These are phyloP conservation scores for Marisa cornuarietis DNA, from an alignment of 1,140 invertebrate genomes.

Conservation along the genomic window DNA sequence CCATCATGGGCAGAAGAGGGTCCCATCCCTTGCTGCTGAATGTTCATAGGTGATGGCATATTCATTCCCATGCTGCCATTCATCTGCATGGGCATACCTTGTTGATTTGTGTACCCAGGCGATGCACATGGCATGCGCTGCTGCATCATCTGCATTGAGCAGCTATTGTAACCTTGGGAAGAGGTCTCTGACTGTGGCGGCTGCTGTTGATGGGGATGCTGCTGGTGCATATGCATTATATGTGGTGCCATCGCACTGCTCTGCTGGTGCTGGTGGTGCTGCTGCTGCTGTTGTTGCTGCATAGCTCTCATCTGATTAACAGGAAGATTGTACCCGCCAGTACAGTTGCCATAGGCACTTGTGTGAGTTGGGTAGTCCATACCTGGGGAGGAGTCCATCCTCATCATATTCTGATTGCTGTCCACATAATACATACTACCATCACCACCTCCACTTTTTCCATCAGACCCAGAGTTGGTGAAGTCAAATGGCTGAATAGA, in stretches of 20 bases:
- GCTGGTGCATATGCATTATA: constrained; percentile 22
- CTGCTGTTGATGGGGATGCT: constrained; percentile 20
- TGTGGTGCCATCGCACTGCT: constrained; percentile 29
- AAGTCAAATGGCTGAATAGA: constrained; percentile 46
- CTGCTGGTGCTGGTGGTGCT: constrained; percentile 20
- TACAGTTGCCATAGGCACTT: background rate
- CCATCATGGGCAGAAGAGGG: background rate
- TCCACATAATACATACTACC: constrained; percentile 48
- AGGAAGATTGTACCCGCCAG: constrained; percentile 15
- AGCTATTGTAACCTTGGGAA: constrained; percentile 20
- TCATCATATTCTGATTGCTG: constrained; percentile 55
- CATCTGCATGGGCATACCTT: constrained; percentile 3
- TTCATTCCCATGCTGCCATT: constrained; percentile 14
- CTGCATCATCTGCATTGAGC: constrained; percentile 21
- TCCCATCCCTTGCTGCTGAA: constrained; percentile 10
- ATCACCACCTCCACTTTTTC: constrained; percentile 27
- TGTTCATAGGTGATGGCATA: background rate
- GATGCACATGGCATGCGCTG: constrained; percentile 14
- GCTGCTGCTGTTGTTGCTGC: constrained; percentile 20
- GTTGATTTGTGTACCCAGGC: background rate
- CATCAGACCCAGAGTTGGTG: constrained; percentile 4
- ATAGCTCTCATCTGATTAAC: constrained; percentile 23
- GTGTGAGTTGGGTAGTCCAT: constrained; percentile 14
- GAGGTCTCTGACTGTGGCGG: constrained; percentile 14
- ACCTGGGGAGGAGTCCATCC: constrained; percentile 37